Base-by-base conservation (phyloP, 2,797 vertebrate genomes). In the Fundulus diaphanus region DNA sequence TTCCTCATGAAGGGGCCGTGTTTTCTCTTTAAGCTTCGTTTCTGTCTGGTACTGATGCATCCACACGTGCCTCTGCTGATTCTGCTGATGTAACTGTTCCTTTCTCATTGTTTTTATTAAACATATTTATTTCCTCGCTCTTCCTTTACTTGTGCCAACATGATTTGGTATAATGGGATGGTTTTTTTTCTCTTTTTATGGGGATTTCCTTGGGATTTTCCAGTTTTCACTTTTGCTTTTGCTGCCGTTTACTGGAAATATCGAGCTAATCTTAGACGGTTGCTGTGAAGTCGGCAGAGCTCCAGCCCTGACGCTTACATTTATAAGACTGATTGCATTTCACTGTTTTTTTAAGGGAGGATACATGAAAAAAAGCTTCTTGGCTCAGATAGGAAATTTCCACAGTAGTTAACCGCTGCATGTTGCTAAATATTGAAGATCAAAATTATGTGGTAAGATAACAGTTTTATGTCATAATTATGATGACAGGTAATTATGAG, bases 101-200 rank as follows among this genome's bases (percentile, higher is more conserved):
- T 20, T 1, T 74, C 63, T 42, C 63, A n/a, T 27, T 63, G 57
- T 63, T 83, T 82, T 77, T 72, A 87, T 76, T 87, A 88, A 86
- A 88, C 12, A 74, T 83, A 74, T 87, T 85, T 85, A 87, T 89
- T 81, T 85, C 74, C n/a, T 80, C 29, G 52, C 48, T 54, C 29
- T 5, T 3, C 6, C 24, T 31, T n/a, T 3, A 22, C 33, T 63
- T 37, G 22, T 13, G 24, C 20, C 22, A 11, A 40, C 33, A 20
- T 49, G 15, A 15, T 65, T 29, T 42, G 0, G 24, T 37, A 33
- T 69, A 5, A 12, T 51, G 20, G 68, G 66, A 56, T n/a, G 66
- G 44, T 61, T 61, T 29, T 52, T 16, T 24, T 27, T 1, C 1
- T 6, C 1, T 24, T 12, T 37, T 24, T 20, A 46, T 2, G 12